Evolutionary conservation across 2,113 vertebrate genomes (phyloP), one percentile per base, ranked within the genome.

Genomic region (Seriola rivoliana): DNA sequence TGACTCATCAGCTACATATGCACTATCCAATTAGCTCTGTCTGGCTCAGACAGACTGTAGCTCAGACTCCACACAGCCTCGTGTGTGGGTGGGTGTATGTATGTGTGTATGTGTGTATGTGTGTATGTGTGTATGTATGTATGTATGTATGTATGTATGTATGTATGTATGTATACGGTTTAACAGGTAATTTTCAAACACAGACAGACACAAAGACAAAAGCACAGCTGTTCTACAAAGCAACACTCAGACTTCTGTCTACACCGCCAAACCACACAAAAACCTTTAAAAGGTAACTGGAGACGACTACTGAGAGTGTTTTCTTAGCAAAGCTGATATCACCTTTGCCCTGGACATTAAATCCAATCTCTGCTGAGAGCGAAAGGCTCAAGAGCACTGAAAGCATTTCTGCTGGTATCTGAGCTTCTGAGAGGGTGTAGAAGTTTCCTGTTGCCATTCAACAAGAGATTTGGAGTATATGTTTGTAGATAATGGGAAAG

Each of bases 1-100:
- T 86, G 82, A 90, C 85, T 92, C 91, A 87, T 91, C 71, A 70
- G 81, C 36, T 77, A 62, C 81, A 75, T 64, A 44, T 78, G 54
- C 40, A 78, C 87, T 80, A 89, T 87, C 76, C 59, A 64, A 83
- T 90, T 81, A 82, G 78, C 73, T 75, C 34, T 50, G 85, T 86
- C 82, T 86, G 83, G 72, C 77, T 75, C 66, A 71, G 62, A 75
- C 40, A 72, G 59, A 73, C 63, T 70, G 52, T 32, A 74, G 63
- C 54, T 69, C 60, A 71, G 87, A 87, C 80, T 70, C 25, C 70
- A 88, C 77, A 87, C 80, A 48, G 52, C 4, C 76, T 68, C 1
- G 7, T 38, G 16, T 29, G 67, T 50, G 9, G 2, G 67, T 50
- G 9, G 2, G 10, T 42, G 40, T 42, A 10, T 8, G 40, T 69